Base-by-base conservation (phyloP, 2,888 invertebrate genomes). In the Catocala sponsa region DNA sequence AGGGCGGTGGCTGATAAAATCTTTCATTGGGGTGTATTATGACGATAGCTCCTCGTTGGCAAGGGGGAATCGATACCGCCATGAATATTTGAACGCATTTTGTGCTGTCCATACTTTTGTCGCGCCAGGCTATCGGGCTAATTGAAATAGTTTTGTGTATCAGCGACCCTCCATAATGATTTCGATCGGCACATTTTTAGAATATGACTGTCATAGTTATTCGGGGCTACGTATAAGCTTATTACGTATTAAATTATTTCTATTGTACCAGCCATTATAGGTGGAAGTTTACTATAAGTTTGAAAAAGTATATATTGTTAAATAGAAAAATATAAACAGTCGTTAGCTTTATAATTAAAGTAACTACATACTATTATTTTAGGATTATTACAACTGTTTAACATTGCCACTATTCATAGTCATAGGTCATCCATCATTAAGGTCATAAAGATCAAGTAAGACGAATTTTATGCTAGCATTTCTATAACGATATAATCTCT, bases 61-160 rank as follows among this genome's bases (percentile, higher is more conserved):
- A 54, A 64, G 65, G 77, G 79, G 76, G 68, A 91, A 93, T 92
- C 93, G 88, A 92, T 92, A 91, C 68, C 68, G 73, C 69, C 81
- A 92, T 94, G 91, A 92, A 94, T 94, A 92, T 93, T 93, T 94
- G 86, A 92, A 87, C 78, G 76, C 76, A 83, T 88, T 87, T 85
- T 81, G 81, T 82, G 80, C 79, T 82, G 82, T 76, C 82, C 77
- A 72, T 84, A 84, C 82, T 80, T 83, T 84, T 84, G 85, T 84
- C 83, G 81, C 81, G 78, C 65, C 75, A 63, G 77, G 77, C 83
- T 79, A 79, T 81, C 75, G 80, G 35, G 76, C 81, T 91, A 90
- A 92, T 91, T 91, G 90, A 90, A 89, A 91, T 89, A 87, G 86
- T 88, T 88, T 80, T 82, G 81, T 81, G 79, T 82, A 82, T 84